A percentile compares a stretch with the other conserved stretches of the same genome.
Conservation (phyloP, 1,140 invertebrate species). For the Nasonia vitripennis region DNA sequence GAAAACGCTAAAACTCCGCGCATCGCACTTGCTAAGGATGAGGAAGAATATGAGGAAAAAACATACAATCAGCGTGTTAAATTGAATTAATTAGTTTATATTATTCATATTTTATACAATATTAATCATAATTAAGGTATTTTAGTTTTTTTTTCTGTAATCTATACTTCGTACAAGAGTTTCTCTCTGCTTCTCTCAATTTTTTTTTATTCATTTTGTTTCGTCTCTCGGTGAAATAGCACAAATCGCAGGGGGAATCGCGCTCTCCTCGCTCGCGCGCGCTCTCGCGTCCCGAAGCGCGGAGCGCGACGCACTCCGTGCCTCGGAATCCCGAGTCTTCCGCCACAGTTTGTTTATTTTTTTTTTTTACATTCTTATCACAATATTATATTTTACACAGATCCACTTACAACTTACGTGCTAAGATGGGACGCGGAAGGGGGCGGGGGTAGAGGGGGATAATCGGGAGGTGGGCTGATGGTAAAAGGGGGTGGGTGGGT, state of each 20-base stretch:
- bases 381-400: constrained; percentile 72
- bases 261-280: constrained; percentile 3
- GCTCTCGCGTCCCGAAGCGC: not conserved
- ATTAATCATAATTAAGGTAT: constrained; percentile 74
- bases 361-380: constrained; percentile 72
- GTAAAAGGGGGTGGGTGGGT: not conserved
- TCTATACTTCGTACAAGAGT: constrained; percentile 71
- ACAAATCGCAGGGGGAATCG: constrained; percentile 58
- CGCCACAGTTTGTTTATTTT: constrained; percentile 34
- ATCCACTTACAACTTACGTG: constrained; percentile 68
- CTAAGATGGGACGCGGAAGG: constrained; percentile 54
- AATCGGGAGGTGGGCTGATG: not conserved
- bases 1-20: not conserved
- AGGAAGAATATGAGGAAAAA: not conserved
- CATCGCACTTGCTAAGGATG: not conserved
- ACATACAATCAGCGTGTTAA: constrained; percentile 55
- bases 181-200: constrained; percentile 16
- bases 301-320: not conserved
- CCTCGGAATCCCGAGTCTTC: not conserved
- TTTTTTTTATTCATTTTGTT: not conserved
- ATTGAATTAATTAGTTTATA: constrained; percentile 73
- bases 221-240: constrained; percentile 60
- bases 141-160: constrained; percentile 69
- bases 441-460: not conserved
- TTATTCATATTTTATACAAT: constrained; percentile 75